These are phyloP conservation scores for Ornithoptera priamus DNA, from an alignment of 2,888 invertebrate species.

Conservation along the genomic window DNA sequence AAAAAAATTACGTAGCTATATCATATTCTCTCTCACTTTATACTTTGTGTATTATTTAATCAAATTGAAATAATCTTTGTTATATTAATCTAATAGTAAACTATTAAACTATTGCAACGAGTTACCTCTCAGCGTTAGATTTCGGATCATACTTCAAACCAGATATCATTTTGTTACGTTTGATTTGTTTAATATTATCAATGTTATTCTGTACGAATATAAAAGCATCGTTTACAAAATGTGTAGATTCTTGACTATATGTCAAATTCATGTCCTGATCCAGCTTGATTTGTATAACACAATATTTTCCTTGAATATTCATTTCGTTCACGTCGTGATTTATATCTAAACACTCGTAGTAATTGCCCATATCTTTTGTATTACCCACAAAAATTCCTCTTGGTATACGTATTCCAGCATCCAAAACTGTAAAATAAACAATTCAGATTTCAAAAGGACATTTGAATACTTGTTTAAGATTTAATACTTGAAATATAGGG, in stretches of 20 bases:
- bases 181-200: not conserved
- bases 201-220: not conserved
- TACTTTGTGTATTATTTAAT: too few species aligned
- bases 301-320: slow-evolving; percentile 67
- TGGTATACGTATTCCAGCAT: slow-evolving; percentile 65
- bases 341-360: slow-evolving; percentile 53
- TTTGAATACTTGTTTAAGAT: not conserved
- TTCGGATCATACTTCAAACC: slow-evolving; percentile 9
- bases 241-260: slow-evolving; percentile 2
- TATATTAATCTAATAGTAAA: too few species aligned
- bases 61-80: too few species aligned
- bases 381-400: slow-evolving; percentile 62
- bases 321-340: slow-evolving; percentile 38
- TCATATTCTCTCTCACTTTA: too few species aligned
- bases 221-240: not conserved
- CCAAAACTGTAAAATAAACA: slow-evolving; percentile 54
- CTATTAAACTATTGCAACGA: slow-evolving; percentile 17
- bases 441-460: not conserved
- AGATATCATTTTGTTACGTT: not conserved
- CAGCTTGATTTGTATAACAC: slow-evolving; percentile 49
- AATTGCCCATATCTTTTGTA: slow-evolving; percentile 63
- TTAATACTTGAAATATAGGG: not conserved
- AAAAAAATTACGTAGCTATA: too few species aligned
- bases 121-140: slow-evolving; percentile 9
- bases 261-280: slow-evolving; percentile 39